Conservation (phyloP, 92 coral and sea anemone genomes). For the Metridium senile region DNA sequence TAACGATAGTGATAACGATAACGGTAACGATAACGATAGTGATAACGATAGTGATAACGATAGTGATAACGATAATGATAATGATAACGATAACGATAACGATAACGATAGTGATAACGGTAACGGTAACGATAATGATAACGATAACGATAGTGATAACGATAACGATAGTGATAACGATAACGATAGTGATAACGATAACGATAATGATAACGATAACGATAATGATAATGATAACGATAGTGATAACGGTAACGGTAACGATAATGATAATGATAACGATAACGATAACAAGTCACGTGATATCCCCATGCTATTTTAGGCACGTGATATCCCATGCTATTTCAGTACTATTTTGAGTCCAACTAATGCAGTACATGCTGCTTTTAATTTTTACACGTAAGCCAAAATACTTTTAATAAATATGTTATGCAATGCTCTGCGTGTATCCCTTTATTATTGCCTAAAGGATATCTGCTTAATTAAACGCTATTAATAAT, state of each 20-base stretch:
- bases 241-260: neutral
- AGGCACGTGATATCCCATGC: too few species aligned
- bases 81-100: neutral
- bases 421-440: too few species aligned
- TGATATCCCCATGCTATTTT: too few species aligned
- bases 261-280: neutral
- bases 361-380: too few species aligned
- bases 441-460: too few species aligned
- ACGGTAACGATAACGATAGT: neutral
- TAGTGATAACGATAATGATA: neutral
- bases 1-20: neutral
- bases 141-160: neutral
- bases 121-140: neutral
- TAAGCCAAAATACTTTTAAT: too few species aligned
- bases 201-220: neutral
- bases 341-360: too few species aligned
- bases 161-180: neutral
- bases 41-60: neutral
- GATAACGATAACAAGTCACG: neutral
- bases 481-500: too few species aligned
- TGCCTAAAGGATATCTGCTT: too few species aligned
- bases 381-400: too few species aligned
- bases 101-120: neutral
- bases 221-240: neutral
- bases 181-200: neutral